These are phyloP conservation scores for Tragelaphus buxtoni DNA, from an alignment of 2,113 vertebrate species.

Conservation along the genomic window DNA sequence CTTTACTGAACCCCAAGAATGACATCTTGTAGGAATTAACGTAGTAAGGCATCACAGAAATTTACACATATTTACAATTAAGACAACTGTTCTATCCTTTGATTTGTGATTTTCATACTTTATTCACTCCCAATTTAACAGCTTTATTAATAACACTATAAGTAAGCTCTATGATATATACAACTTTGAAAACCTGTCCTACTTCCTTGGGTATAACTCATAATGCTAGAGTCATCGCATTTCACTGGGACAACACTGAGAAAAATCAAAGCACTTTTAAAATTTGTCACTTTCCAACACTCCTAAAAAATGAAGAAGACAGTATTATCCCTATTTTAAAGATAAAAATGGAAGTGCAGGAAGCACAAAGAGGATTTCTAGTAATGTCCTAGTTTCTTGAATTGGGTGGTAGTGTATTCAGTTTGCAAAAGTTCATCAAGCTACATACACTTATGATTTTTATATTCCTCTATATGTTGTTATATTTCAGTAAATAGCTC, in stretches of 20 bases:
- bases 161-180: background rate
- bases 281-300: background rate
- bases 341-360: constrained; percentile 7
- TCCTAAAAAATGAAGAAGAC: constrained; percentile 20
- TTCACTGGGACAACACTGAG: constrained; percentile 8
- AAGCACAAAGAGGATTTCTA: background rate
- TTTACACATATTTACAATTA: background rate
- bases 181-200: background rate
- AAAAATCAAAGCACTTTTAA: background rate
- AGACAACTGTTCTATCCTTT: constrained; percentile 17
- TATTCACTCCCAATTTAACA: background rate
- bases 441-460: background rate
- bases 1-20: constrained; percentile 4
- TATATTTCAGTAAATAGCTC: background rate
- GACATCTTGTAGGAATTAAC: background rate
- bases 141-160: background rate
- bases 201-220: background rate
- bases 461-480: background rate
- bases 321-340: constrained; percentile 27
- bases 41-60: background rate
- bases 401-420: background rate
- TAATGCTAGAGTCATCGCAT: background rate
- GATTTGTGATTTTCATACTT: constrained; percentile 11
- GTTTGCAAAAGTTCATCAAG: background rate
- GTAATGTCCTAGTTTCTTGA: constrained; percentile 10